Conservation (phyloP, 2,888 invertebrate species). For the Watsonalla cultraria region DNA sequence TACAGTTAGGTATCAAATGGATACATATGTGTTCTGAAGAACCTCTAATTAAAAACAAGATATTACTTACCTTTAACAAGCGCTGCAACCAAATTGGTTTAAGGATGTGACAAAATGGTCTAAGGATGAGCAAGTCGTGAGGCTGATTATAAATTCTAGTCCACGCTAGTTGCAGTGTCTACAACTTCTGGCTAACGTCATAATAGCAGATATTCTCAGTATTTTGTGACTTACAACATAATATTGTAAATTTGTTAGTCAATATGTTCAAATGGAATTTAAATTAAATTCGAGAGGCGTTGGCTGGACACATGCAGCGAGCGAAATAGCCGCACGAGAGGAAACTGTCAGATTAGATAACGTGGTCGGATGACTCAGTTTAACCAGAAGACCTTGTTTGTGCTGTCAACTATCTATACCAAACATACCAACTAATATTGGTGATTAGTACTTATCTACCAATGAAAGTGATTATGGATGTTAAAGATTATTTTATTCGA, state of each 20-base stretch:
- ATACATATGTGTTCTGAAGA: no score
- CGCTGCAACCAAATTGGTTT: no score
- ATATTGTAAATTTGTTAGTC: neutral
- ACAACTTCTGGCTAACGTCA: no score
- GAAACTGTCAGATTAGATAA: constrained; percentile 50
- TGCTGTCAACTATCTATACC: constrained; percentile 22
- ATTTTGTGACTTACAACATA: no score
- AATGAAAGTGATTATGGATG: neutral
- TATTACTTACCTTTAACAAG: no score
- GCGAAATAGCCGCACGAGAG: constrained; percentile 30
- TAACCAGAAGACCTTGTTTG: constrained; percentile 33
- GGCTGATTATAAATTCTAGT: no score
- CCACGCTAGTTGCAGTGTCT: no score
- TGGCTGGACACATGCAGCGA: constrained; percentile 19
- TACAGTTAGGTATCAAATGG: no score
- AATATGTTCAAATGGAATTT: constrained; percentile 2
- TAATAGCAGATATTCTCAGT: no score
- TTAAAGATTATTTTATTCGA: constrained; percentile 24
- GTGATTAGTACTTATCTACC: constrained; percentile 2
- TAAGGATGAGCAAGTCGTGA: no score
- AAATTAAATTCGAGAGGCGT: constrained; percentile 13
- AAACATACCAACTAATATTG: constrained; percentile 16
- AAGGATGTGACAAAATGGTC: no score
- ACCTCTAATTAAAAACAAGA: no score
- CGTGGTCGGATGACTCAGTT: constrained; percentile 35